A percentile compares a stretch with the other conserved stretches of the same genome.
Evolutionary conservation across 1,140 invertebrate genomes (phyloP).

Genomic region (Drosophila aff.): DNA sequence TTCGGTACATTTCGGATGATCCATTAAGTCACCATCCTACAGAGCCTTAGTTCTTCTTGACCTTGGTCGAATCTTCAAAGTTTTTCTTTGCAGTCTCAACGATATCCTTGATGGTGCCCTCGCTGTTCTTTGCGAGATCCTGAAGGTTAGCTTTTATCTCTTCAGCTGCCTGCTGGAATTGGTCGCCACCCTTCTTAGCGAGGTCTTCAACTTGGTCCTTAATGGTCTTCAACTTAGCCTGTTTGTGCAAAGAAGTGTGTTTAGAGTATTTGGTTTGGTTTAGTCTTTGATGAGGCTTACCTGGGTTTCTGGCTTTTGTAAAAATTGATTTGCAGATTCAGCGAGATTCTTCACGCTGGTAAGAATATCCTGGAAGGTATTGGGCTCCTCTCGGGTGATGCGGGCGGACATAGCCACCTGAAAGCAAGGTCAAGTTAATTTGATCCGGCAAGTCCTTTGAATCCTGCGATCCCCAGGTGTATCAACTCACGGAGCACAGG

Average conservation of each 20-base stretch:
- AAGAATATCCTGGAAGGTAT: fast-evolving
- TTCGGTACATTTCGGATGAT: background rate
- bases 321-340: fast-evolving
- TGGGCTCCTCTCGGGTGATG: slow-evolving; percentile 33
- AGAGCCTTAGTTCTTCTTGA: slow-evolving; percentile 6
- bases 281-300: background rate
- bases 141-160: fast-evolving
- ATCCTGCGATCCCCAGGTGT: background rate
- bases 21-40: background rate
- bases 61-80: fast-evolving
- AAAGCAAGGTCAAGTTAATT: slow-evolving; percentile 1
- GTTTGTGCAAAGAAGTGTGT: background rate
- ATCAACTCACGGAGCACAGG: slow-evolving; percentile 54
- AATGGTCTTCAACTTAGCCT: background rate
- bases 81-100: background rate
- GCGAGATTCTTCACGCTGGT: fast-evolving
- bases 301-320: background rate
- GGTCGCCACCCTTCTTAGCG: background rate
- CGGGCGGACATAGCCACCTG: slow-evolving; percentile 51
- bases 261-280: background rate
- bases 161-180: fast-evolving
- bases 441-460: too few relatives aligned
- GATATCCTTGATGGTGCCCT: fast-evolving
- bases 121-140: background rate
- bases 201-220: fast-evolving